A percentile compares a stretch with the other conserved stretches of the same genome.
Evolutionary conservation across 2,113 vertebrate species (phyloP).

Genomic region (Notothenia rossii): DNA sequence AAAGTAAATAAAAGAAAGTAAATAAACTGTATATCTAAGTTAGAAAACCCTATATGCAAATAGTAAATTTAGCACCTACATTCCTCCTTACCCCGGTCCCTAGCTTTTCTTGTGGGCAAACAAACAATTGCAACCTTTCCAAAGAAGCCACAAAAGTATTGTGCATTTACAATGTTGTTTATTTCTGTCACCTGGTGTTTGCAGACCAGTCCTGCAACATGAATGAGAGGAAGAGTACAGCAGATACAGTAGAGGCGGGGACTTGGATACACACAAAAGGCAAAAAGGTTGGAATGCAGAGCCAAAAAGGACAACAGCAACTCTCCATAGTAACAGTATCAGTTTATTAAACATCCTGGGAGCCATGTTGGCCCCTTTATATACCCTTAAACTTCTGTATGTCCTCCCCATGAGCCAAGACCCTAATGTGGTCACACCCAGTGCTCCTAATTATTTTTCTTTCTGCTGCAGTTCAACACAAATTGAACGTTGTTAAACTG

Average conservation of each 20-base stretch:
- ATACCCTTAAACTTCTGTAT: constrained; percentile 20
- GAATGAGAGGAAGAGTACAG: not conserved
- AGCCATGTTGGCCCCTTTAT: constrained; percentile 7
- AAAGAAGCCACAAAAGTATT: too few relatives aligned
- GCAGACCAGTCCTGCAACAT: too few relatives aligned
- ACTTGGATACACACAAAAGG: not conserved
- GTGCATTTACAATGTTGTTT: too few relatives aligned
- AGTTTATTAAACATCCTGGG: constrained; percentile 28
- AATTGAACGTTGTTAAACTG: constrained; percentile 36
- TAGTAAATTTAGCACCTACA: too few relatives aligned
- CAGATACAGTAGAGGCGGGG: not conserved
- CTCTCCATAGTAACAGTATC: constrained; percentile 30
- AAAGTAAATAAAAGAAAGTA: too few relatives aligned
- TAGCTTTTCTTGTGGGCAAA: too few relatives aligned
- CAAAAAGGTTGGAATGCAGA: constrained; percentile 11
- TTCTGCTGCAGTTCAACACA: constrained; percentile 29
- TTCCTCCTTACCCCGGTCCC: too few relatives aligned
- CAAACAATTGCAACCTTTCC: too few relatives aligned
- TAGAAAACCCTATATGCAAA: too few relatives aligned
- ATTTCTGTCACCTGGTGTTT: too few relatives aligned
- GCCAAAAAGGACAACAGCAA: constrained; percentile 19
- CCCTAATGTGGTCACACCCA: constrained; percentile 34
- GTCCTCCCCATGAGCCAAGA: constrained; percentile 21
- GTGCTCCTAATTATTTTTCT: constrained; percentile 9
- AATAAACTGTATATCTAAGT: too few relatives aligned